These are phyloP conservation scores for Noctua comes DNA, from an alignment of 2,888 invertebrate genomes.

Conservation along the genomic window DNA sequence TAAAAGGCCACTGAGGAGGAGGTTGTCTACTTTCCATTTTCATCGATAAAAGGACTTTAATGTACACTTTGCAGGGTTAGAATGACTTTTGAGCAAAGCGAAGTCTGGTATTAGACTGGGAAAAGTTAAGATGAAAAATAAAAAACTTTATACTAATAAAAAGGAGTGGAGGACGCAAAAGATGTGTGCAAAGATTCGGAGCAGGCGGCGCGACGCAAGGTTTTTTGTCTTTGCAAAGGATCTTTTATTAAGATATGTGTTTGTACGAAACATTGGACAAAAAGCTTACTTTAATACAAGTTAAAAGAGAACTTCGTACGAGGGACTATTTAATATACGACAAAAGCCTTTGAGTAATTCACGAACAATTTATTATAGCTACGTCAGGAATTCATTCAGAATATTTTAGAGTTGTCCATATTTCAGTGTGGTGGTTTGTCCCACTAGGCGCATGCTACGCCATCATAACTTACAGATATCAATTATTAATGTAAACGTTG, in stretches of 20 bases:
- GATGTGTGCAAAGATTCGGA: conserved; percentile 58
- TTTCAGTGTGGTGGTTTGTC: conserved; percentile 44
- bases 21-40: background rate
- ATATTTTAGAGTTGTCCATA: conserved; percentile 41
- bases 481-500: conserved; percentile 62
- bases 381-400: conserved; percentile 44
- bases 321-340: conserved; percentile 55
- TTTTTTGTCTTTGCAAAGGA: conserved; percentile 60
- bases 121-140: conserved; percentile 39
- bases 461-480: conserved; percentile 66
- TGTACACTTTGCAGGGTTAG: conserved; percentile 1
- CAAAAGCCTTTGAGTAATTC: conserved; percentile 53
- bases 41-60: background rate
- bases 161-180: conserved; percentile 54
- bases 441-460: conserved; percentile 61
- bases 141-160: conserved; percentile 58
- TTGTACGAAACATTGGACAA: conserved; percentile 60
- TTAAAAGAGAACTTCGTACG: conserved; percentile 50
- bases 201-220: conserved; percentile 43
- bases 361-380: conserved; percentile 49
- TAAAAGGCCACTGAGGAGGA: background rate
- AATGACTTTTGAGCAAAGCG: conserved; percentile 24
- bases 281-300: conserved; percentile 55
- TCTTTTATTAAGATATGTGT: conserved; percentile 62
- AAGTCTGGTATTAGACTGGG: conserved; percentile 22